phyloP scores from a whole-genome alignment of 2,797 vertebrate species.

The Malacoraja senta region DNA sequence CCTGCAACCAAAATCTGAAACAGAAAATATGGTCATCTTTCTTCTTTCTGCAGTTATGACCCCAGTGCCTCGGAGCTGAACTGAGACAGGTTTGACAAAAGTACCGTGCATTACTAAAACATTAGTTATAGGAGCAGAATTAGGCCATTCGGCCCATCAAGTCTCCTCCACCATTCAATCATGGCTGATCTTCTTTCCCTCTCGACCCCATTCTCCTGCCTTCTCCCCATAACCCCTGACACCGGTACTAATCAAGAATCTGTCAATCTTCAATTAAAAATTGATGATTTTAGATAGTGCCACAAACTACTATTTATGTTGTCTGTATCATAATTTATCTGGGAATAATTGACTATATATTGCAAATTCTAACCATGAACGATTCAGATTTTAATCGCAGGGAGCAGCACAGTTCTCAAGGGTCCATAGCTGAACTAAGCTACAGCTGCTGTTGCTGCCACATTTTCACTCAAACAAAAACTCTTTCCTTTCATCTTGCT shows the following conservation, averaged over 20 bases:
- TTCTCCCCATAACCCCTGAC: no score
- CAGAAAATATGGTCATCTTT: background rate
- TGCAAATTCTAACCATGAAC: background rate
- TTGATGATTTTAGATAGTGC: background rate
- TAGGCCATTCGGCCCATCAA: no score
- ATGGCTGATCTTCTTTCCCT: no score
- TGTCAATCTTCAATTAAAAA: no score
- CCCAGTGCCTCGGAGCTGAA: background rate
- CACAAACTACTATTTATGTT: background rate
- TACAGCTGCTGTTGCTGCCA: background rate
- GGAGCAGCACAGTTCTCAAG: background rate
- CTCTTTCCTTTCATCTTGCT: background rate
- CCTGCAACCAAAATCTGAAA: background rate
- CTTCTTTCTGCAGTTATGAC: background rate
- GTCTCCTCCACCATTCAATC: no score
- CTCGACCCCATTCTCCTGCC: no score
- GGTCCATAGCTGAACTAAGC: background rate
- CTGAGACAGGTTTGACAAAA: background rate
- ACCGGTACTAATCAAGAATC: no score
- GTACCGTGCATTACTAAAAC: background rate
- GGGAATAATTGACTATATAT: background rate
- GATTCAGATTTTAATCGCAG: background rate
- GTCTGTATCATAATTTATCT: background rate
- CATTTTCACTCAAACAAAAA: background rate
- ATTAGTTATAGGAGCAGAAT: no score